Evolutionary conservation across 2,888 invertebrate genomes (phyloP), one percentile per base, ranked within the genome.

Genomic region (Eupeodes luniger): DNA sequence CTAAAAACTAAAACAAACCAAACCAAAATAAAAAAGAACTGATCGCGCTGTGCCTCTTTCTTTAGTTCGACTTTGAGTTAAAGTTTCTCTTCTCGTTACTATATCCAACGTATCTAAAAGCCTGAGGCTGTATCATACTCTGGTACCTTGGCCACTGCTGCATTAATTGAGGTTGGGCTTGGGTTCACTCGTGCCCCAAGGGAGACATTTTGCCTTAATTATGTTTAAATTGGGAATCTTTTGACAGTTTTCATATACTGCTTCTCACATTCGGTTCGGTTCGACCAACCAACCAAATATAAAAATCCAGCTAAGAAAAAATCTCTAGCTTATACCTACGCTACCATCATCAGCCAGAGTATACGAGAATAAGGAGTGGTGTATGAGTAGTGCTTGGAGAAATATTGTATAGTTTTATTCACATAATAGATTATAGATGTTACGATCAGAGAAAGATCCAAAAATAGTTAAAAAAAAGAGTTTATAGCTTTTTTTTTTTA

Each of bases 191-290:
- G 78, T 88, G 88, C 88, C 88, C 85, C 88, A 85, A 88, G 88
- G 88, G 88, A 88, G 83, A 88, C 84, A 86, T 89, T 88, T 89
- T 85, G 90, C 89, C 84, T 88, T 90, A 92, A 92, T 92, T 91
- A 92, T 91, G 91, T 90, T 91, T 91, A 91, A 92, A 92, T 91
- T 92, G 91, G 91, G 89, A 81, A 90, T 89, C 90, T 91, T 92
- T 91, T 90, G 91, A 90, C 91, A 90, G 89, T 89, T 86, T 88
- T 85, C 88, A 85, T 80, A 80, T 72, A 77, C 66, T 81, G 84
- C 49, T 81, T 80, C 84, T 87, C 72, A 80, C 84, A 87, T 87
- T 87, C 19, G 19, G 19, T 19, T 19, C 47, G 67, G 53, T 87
- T 84, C 51, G 77, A 49, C 61, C 74, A 76, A 84, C 47, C 12